Evolutionary conservation across 2,113 vertebrate species (phyloP), one percentile per base, ranked within the genome.

Genomic region (Indicator indicator): DNA sequence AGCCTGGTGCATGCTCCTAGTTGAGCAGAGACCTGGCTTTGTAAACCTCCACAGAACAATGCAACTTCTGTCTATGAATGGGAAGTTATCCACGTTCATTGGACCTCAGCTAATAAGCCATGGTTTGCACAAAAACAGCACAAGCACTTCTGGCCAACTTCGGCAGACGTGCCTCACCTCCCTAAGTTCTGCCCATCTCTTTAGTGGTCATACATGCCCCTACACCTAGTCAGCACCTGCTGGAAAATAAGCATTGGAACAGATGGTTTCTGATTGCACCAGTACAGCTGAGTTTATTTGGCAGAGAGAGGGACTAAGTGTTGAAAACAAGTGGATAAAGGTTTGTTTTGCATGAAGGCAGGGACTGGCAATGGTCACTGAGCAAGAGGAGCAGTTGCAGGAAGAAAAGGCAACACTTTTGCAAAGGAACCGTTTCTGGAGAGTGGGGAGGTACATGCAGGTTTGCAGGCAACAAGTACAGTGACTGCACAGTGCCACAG

Each of bases 61-160:
- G 87, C 33, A 92, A n/a, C 84, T 87, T 89, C 91, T 92, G 73
- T 91, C 67, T 70, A 69, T 17, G 26, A 32, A 33, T 65, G 94
- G 94, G 93, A 94, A 84, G 16, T 87, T 89, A 74, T 86, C 93
- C 91, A 91, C 9, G 1, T 69, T 89, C 74, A 82, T 16, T 76
- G 67, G 63, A 80, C 80, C 80, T 59, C 30, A 90, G 77, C 65
- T 90, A 87, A 92, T 86, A 82, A 78, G 70, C 38, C 28, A 58
- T 95, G 86, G 74, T 63, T 82, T 79, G 44, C 2, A 1, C 36
- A 75, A 71, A 91, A 81, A 26, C 19, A 16, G 50, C 74, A 26
- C 58, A 78, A 95, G 58, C 11, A 50, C 33, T 92, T 89, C 74
- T 94, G 91, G 42, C 89, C 78, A 78, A 48, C 74, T 89, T 68